These are phyloP conservation scores for Odontocerum albicorne DNA, from an alignment of 2,888 invertebrate species.

Conservation along the genomic window DNA sequence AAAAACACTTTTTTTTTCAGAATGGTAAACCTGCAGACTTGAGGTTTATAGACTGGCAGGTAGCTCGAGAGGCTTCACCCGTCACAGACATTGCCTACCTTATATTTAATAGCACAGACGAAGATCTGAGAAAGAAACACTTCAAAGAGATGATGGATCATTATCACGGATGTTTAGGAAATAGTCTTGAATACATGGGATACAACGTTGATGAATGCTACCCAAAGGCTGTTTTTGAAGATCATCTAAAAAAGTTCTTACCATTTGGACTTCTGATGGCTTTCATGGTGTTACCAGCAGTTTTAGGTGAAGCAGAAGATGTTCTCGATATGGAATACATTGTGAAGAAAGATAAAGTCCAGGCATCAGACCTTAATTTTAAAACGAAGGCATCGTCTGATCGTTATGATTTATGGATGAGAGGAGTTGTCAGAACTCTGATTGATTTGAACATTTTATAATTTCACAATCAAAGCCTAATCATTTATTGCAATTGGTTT, in stretches of 20 bases:
- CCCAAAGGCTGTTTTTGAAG: slow-evolving; percentile 22
- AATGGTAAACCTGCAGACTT: slow-evolving; percentile 16
- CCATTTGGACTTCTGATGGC: slow-evolving; percentile 28
- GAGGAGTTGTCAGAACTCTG: slow-evolving; percentile 22
- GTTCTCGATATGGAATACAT: slow-evolving; percentile 22
- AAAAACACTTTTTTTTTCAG: too few species aligned
- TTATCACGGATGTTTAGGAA: slow-evolving; percentile 20
- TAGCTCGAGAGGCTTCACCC: slow-evolving; percentile 24
- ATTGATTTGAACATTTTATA: slow-evolving; percentile 13
- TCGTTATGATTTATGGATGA: slow-evolving; percentile 22
- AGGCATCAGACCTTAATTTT: slow-evolving; percentile 16
- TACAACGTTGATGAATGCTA: slow-evolving; percentile 19
- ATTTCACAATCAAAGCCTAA: too few species aligned
- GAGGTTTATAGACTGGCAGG: slow-evolving; percentile 31
- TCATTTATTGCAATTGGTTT: too few species aligned
- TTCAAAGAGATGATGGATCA: slow-evolving; percentile 18
- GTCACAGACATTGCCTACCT: slow-evolving; percentile 30
- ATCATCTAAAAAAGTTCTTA: slow-evolving; percentile 22
- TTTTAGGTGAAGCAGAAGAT: slow-evolving; percentile 30
- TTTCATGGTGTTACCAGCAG: slow-evolving; percentile 18
- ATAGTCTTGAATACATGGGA: slow-evolving; percentile 13
- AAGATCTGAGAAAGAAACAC: slow-evolving; percentile 14
- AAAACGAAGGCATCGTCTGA: slow-evolving; percentile 12
- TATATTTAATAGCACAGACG: slow-evolving; percentile 25
- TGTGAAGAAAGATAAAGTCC: slow-evolving; percentile 22